Evolutionary conservation across 2,888 invertebrate genomes (phyloP).

Genomic region (Celastrina argiolus): DNA sequence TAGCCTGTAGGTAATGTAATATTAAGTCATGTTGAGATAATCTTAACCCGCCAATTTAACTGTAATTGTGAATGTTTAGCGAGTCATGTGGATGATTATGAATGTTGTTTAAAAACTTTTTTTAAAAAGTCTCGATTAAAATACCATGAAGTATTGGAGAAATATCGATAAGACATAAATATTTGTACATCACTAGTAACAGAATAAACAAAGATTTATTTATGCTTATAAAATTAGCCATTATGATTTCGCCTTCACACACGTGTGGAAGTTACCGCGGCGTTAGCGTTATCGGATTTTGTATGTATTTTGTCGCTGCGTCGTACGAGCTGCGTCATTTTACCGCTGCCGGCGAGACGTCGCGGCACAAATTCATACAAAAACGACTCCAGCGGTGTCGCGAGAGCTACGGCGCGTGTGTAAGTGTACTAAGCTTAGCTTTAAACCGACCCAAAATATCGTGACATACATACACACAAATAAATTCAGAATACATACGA

Average conservation of each 20-base stretch:
- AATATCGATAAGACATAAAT: neutral
- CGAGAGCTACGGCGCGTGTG: too few species aligned
- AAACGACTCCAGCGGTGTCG: too few species aligned
- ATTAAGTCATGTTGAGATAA: neutral
- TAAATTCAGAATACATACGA: neutral
- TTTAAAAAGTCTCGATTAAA: neutral
- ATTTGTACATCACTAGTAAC: neutral
- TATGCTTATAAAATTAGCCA: neutral
- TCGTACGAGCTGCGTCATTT: too few species aligned
- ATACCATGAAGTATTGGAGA: neutral
- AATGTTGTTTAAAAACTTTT: neutral
- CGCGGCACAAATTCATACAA: too few species aligned
- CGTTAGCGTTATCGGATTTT: too few species aligned
- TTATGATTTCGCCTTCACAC: too few species aligned
- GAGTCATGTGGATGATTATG: neutral
- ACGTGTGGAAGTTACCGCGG: too few species aligned
- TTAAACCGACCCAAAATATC: too few species aligned
- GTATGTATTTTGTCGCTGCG: too few species aligned
- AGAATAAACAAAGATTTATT: neutral
- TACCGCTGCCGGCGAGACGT: too few species aligned
- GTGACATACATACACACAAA: slow-evolving; percentile 2
- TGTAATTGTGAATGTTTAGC: neutral
- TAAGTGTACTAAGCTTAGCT: too few species aligned
- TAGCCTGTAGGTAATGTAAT: neutral
- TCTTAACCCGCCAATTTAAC: neutral